Percentiles rank a stretch among this genome's conserved stretches.
phyloP scores from a whole-genome alignment of 1,140 invertebrate genomes.

The Zaprionus taronus region DNA sequence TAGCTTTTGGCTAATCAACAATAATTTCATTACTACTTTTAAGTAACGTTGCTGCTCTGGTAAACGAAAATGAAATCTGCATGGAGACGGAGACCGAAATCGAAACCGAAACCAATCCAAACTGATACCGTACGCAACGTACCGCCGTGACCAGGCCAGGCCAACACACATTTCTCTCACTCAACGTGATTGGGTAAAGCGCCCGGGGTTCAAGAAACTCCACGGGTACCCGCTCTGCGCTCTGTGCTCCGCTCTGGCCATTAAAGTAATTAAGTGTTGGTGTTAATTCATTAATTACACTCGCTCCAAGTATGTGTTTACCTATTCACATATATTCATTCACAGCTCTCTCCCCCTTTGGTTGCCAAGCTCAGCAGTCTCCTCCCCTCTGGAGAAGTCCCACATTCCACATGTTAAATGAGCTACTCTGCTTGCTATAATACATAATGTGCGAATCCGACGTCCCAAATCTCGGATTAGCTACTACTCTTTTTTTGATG shows the following conservation, averaged over 20 bases:
- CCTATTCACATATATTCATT: slow-evolving; percentile 25
- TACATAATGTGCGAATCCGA: neutral
- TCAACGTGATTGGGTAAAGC: slow-evolving; percentile 21
- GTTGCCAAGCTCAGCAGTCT: neutral
- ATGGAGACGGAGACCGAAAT: slow-evolving; percentile 14
- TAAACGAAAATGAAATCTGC: slow-evolving; percentile 45
- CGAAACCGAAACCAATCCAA: slow-evolving; percentile 21
- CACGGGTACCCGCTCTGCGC: slow-evolving; percentile 20
- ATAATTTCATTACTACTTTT: slow-evolving; percentile 48
- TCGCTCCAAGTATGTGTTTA: slow-evolving; percentile 25
- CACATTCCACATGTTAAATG: slow-evolving; percentile 19
- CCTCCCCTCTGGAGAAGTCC: neutral
- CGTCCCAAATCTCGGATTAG: neutral
- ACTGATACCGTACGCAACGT: slow-evolving; percentile 24
- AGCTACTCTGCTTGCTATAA: slow-evolving; percentile 6
- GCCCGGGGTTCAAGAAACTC: slow-evolving; percentile 54
- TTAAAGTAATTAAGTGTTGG: slow-evolving; percentile 75
- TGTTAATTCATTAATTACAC: slow-evolving; percentile 80
- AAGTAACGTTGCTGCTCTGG: slow-evolving; percentile 9
- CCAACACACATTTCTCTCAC: slow-evolving; percentile 5
- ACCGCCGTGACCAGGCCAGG: slow-evolving; percentile 1
- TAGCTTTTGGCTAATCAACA: slow-evolving; percentile 50
- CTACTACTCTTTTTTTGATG: slow-evolving; percentile 2
- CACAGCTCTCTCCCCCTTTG: neutral
- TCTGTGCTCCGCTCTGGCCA: slow-evolving; percentile 31